Conservation (phyloP, 2,113 vertebrate genomes). For the Alouatta palliata region DNA sequence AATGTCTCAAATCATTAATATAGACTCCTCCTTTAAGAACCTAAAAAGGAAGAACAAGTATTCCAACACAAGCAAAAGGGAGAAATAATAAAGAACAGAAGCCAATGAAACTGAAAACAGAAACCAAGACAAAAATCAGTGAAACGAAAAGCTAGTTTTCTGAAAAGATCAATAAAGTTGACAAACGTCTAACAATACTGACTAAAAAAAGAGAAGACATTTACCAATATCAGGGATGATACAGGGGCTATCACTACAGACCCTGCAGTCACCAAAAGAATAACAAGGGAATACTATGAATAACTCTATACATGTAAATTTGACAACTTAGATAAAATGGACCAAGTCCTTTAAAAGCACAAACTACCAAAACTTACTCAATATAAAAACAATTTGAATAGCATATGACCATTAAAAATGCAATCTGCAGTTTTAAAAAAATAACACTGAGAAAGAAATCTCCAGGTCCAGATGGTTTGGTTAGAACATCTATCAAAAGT, state of each 20-base stretch:
- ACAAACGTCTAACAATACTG: constrained; percentile 19
- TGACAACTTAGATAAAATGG: constrained; percentile 17
- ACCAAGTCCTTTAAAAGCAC: constrained; percentile 3
- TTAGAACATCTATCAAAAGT: not conserved
- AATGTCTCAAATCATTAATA: not conserved
- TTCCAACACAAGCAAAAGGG: not conserved
- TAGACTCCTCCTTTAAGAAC: not conserved
- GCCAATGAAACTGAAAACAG: constrained; percentile 27
- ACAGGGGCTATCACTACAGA: not conserved
- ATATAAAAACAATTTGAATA: constrained; percentile 17
- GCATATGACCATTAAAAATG: constrained; percentile 3
- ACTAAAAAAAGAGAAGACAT: not conserved
- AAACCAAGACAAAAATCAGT: constrained; percentile 49
- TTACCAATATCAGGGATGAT: not conserved
- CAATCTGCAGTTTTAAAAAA: too few relatives aligned
- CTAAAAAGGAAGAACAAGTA: constrained; percentile 84
- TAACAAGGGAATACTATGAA: constrained; percentile 18
- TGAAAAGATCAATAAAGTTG: constrained; percentile 40
- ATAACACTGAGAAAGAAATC: not conserved
- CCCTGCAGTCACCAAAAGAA: not conserved
- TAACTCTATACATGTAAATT: not conserved
- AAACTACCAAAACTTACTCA: constrained; percentile 25
- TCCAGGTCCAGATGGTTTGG: constrained; percentile 30
- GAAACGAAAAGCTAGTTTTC: constrained; percentile 50
- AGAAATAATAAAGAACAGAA: constrained; percentile 30